Base-by-base conservation (phyloP, 2,797 vertebrate genomes). In the Lacerta viridis region DNA sequence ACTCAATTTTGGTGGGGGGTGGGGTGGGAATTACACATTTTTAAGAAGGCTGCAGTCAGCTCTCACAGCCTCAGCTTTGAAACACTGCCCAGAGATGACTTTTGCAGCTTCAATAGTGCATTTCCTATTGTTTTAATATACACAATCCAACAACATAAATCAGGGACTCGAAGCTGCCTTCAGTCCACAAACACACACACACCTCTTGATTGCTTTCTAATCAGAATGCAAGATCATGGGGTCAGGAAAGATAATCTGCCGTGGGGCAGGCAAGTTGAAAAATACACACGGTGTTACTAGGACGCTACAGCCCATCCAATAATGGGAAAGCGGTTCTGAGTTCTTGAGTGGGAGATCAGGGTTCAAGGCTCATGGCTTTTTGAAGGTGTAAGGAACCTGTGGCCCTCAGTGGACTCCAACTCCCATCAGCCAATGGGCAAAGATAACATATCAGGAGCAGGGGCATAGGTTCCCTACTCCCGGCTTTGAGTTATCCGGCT, bases 1-100 rank as follows among this genome's bases (percentile, higher is more conserved):
- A 87, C 89, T 87, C 85, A 83, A 76, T 39, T 66, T 92, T 90
- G 88, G 71, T 75, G 83, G 86, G 85, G 29, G 80, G 18, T 17
- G 85, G 76, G 83, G 87, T 84, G 87, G 20, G 81, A 18, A 82
- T 84, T 92, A 50, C 3, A 2, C 68, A 55, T 80, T 90, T 89
- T 92, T 1, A 0, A 71, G 77, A 2, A 27, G 7, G 85, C 0
- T 82, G n/a, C 0, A 0, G 33, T 80, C 20, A 36, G 5, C 83
- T 87, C 46, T 0, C 50, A 75, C 76, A 76, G 17, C 80, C 46
- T 83, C 86, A 29, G 66, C 64, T 86, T 83, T 46, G 0, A 68
- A 93, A 36, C 0, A 0, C 3, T 25, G 88, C 66, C 39, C 76
- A 80, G 84, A 80, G 88, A 29, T 36, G 39, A 93, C 0, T 66